phyloP scores from a whole-genome alignment of 2,113 vertebrate genomes.

The Pongo abelii region DNA sequence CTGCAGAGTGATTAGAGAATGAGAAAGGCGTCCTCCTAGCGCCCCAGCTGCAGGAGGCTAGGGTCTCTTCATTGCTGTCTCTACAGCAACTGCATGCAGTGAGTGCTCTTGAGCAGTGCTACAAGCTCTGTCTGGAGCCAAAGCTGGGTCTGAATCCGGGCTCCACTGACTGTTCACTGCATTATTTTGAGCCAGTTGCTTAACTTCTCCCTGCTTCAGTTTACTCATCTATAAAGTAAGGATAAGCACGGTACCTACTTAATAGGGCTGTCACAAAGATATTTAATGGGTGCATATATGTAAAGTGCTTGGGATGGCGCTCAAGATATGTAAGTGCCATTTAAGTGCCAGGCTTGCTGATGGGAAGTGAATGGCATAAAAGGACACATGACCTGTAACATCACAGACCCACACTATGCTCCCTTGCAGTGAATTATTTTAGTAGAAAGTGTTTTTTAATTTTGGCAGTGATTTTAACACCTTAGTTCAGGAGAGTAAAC shows the following conservation, averaged over 20 bases:
- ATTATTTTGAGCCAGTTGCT: background rate
- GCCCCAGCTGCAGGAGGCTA: background rate
- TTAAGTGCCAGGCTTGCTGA: background rate
- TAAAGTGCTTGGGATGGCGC: background rate
- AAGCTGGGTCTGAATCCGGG: no score
- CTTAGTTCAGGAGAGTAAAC: background rate
- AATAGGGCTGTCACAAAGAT: background rate
- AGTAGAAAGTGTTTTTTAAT: background rate
- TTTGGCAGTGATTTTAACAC: background rate
- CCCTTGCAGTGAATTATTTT: background rate
- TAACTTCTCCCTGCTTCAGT: background rate
- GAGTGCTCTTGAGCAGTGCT: rapidly evolving
- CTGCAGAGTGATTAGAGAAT: background rate
- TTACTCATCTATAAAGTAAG: background rate
- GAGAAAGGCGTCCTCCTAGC: background rate
- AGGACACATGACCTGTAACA: background rate
- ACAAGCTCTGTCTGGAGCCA: background rate
- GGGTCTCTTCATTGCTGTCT: background rate
- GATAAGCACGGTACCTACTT: background rate
- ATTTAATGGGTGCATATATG: background rate
- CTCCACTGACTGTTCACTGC: background rate
- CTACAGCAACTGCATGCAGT: background rate
- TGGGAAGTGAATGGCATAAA: background rate
- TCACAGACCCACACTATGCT: background rate
- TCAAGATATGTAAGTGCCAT: background rate